Evolutionary conservation across 2,113 vertebrate genomes (phyloP), one percentile per base, ranked within the genome.

Genomic region (Oreocharis arfaki): DNA sequence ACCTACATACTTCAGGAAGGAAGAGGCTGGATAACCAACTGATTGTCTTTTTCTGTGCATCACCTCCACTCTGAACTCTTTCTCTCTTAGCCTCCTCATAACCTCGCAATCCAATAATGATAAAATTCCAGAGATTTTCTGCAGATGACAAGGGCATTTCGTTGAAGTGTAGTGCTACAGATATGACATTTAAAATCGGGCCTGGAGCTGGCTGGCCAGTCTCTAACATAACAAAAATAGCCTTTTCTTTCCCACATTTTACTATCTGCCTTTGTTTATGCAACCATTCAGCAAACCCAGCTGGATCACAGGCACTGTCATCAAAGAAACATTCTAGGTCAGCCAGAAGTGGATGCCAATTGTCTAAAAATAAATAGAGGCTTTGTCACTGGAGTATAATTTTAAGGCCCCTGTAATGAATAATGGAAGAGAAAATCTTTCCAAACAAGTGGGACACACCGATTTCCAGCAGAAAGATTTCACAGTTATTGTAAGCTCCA

Each of bases 221-320:
- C n/a, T 81, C 85, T 41, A 94, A 94, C n/a, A 95, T 7, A 84
- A 94, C 35, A 87, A 82, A 93, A 96, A 94, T 53, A 88, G 84
- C 76, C 19, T 81, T 85, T 83, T 64, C 70, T 93, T 90, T 95
- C 95, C 95, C 95, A 96, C 92, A 93, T 93, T 94, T 94, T 94
- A 93, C 82, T 93, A 84, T 95, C 84, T 92, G 87, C 70, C 94
- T 96, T 95, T 96, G 96, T 97, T 97, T 96, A 95, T 95, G 85
- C 94, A 93, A 79, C 75, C 85, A 92, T 92, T 96, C 95, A 95
- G 94, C 93, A 95, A 96, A 77, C 96, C 69, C 96, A 96, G 96
- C 95, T 96, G 93, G 87, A 89, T 93, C 85, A 56, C 85, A 97
- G 94, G 95, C 90, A 85, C 11, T 83, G 95, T 91, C 94, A 91